Percentiles rank a stretch among this genome's conserved stretches.
Evolutionary conservation across 2,888 invertebrate species (phyloP).

Genomic region (Microctonus hyperodae): DNA sequence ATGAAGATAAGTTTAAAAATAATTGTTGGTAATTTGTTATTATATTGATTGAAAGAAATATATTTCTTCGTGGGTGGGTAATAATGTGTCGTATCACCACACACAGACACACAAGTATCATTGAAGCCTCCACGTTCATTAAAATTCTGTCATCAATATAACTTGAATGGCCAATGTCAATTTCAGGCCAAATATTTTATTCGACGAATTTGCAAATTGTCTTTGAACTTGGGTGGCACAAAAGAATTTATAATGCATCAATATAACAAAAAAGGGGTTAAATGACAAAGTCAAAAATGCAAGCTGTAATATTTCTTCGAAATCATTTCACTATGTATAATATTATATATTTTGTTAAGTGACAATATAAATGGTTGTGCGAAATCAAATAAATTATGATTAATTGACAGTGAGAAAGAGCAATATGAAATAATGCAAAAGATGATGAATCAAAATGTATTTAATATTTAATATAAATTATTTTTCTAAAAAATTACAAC

Average conservation of each 20-base stretch:
- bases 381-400: not conserved
- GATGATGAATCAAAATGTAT: not conserved
- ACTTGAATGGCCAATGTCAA: constrained; percentile 21
- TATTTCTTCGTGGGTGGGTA: not conserved
- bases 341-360: constrained; percentile 2
- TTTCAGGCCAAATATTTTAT: constrained; percentile 20
- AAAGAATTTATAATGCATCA: not conserved
- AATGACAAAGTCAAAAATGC: constrained; percentile 5
- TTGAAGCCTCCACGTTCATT: not conserved
- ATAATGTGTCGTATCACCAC: not conserved
- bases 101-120: not conserved
- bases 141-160: not conserved
- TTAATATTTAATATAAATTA: not conserved
- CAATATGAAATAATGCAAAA: not conserved
- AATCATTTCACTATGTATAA: not conserved
- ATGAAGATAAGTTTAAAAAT: not conserved
- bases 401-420: not conserved
- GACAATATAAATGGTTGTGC: not conserved
- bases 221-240: constrained; percentile 17
- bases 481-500: too few species aligned
- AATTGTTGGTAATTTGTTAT: not conserved
- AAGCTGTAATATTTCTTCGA: not conserved
- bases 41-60: not conserved
- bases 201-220: constrained; percentile 30
- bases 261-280: constrained; percentile 10